A percentile compares a stretch with the other conserved stretches of the same genome.
phyloP scores from a whole-genome alignment of 2,113 vertebrate genomes.

The Pao palembangensis region DNA sequence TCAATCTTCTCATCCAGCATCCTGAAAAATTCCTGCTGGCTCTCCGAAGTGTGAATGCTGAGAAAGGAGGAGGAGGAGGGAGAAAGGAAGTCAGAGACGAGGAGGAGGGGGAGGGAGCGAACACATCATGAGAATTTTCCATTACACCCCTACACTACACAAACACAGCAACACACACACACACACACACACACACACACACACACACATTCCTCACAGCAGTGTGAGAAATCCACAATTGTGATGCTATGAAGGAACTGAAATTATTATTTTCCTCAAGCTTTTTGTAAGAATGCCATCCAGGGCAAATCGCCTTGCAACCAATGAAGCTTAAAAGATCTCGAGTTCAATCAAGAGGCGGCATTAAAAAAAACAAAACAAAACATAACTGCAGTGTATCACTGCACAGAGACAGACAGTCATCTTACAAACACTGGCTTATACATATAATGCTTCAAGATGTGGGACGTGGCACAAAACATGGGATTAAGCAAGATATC shows the following conservation, averaged over 20 bases:
- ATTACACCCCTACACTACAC: conserved; percentile 60
- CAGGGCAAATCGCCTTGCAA: no score
- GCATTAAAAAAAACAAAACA: no score
- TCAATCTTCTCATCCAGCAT: conserved; percentile 99
- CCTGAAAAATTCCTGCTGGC: conserved; percentile 99
- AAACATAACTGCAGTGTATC: no score
- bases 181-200: conserved; percentile 13
- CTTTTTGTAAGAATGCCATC: no score
- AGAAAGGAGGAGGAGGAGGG: conserved; percentile 45
- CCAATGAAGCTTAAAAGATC: no score
- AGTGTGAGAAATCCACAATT: conserved; percentile 31
- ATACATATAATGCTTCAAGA: no score
- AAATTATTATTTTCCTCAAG: conserved; percentile 42
- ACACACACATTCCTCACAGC: conserved; percentile 19
- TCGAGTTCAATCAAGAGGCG: no score
- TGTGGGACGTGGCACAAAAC: no score
- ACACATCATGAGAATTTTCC: conserved; percentile 77
- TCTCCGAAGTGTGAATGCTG: conserved; percentile 99
- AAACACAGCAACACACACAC: conserved; percentile 17
- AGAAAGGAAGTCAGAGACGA: conserved; percentile 61
- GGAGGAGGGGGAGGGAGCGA: conserved; percentile 61
- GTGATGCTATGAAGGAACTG: conserved; percentile 28
- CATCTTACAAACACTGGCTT: no score
- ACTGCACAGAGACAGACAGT: no score
- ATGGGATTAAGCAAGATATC: no score